These are phyloP conservation scores for Eucidaris tribuloides DNA, from an alignment of 35 echinoderm and acorn worm species.

Conservation along the genomic window DNA sequence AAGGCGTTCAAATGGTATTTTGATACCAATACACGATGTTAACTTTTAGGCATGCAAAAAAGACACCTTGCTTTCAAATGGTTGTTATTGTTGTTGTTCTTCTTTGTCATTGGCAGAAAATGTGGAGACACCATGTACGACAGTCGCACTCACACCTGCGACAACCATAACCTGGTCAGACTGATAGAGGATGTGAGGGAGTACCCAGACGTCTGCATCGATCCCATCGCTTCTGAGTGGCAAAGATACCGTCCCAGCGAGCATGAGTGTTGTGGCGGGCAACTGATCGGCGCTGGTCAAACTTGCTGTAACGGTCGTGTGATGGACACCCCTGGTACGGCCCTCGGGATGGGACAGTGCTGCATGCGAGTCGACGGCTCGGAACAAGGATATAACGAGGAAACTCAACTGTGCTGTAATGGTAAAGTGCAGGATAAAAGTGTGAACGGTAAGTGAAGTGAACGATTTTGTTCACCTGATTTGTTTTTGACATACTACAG, in stretches of 20 bases:
- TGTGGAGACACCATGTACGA: conserved; percentile 18
- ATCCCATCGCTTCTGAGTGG: background rate
- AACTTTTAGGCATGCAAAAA: too few relatives aligned
- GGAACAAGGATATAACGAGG: conserved; percentile 9
- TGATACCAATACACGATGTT: too few relatives aligned
- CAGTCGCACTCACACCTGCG: conserved; percentile 3
- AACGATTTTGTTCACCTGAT: background rate
- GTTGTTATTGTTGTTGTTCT: too few relatives aligned
- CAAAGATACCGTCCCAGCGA: background rate
- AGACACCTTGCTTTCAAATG: too few relatives aligned
- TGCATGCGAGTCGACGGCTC: background rate
- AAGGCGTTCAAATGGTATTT: too few relatives aligned
- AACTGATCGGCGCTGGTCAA: conserved; percentile 6
- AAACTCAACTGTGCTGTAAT: conserved; percentile 15
- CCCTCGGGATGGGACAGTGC: background rate
- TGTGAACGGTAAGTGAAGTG: background rate
- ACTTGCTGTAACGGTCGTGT: conserved; percentile 26
- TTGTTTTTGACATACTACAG: background rate
- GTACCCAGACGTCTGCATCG: background rate
- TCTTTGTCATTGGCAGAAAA: too few relatives aligned
- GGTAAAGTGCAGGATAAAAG: background rate
- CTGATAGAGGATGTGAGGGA: background rate
- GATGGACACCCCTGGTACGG: conserved; percentile 1
- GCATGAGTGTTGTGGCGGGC: background rate
- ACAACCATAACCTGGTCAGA: background rate